Base-by-base conservation (phyloP, 2,888 invertebrate species). In the Xanthia icteritia region DNA sequence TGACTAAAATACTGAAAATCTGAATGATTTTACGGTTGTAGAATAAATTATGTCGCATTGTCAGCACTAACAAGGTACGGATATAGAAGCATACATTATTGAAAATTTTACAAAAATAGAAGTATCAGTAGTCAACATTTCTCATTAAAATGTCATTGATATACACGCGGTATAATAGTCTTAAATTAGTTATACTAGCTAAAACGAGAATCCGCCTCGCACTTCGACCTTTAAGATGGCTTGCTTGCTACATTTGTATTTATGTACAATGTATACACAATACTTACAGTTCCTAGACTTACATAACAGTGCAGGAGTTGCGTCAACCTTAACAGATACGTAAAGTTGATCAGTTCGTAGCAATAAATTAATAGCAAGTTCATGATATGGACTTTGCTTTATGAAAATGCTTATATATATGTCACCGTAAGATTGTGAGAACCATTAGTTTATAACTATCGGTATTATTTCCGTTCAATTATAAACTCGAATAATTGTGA, bases 171-270 rank as follows among this genome's bases (percentile, higher is more conserved):
- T 74, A 68, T n/a, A 68, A 76, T 23, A 60, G 70, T 51, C 54
- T 73, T 60, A 54, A 60, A 71, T 66, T 58, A 23, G 48, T 54
- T 69, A 64, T 45, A 63, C 56, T 79, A 42, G 70, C 39, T 70
- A 64, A 63, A 75, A 73, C 65, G 48, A 82, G 83, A 84, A 75
- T 79, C 60, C 45, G 72, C 39, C 27, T 75, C 48, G 42, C 73
- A 82, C 74, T 87, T 67, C 66, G 85, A 87, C 85, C 80, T 85
- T 87, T 77, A 39, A 23, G 67, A 76, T 63, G 73, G 65, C 63
- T 79, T 63, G 72, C 54, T 80, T 51, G 60, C 73, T 86, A 64
- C 67, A 73, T 81, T 81, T 76, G 68, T 73, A 73, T 79, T 77
- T 76, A 76, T 83, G 27, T 68, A 74, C 51, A 70, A n/a, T 77